Base-by-base conservation (phyloP, 1,140 invertebrate genomes). In the Philotrypesis tridentata region DNA sequence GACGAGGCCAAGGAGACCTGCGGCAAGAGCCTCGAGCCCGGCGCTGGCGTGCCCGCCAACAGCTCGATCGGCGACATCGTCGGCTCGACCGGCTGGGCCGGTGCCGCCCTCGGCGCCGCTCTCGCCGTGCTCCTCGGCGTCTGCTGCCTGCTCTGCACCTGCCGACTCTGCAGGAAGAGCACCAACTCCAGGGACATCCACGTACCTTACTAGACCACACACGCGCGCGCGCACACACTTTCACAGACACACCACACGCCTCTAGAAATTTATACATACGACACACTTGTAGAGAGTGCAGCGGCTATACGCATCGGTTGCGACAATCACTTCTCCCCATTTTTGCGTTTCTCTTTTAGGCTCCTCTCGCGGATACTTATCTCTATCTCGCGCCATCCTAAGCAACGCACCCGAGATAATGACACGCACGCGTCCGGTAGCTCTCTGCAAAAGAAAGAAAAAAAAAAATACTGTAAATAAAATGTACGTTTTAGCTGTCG, bases 141-240 rank as follows among this genome's bases (percentile, higher is more conserved):
- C 0, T 85, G 86, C 8, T 92, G 91, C 65, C 84, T 93, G 12
- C 80, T 92, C 21, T 84, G 91, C 6, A 86, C 92, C 43, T 93
- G 93, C 82, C 90, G 92, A 23, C 83, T 92, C 48, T 93, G 93
- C 80, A 89, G 90, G 76, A 83, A 83, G 40, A 87, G 90, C 71
- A 89, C 91, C 71, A 86, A 87, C 29, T 88, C 89, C 25, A 88
- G 91, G 75, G 90, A 92, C 79, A 91, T 92, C 83, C 90, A 92
- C 76, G 91, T 92, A 85, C 89, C 92, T 61, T 92, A 92, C 80
- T 92, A 88, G 76, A 73, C 48, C 48, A 2, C 17, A n/a, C n/a
- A 55, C 48, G n/a, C n/a, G n/a, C n/a, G n/a, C n/a, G n/a, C n/a
- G n/a, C n/a, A n/a, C n/a, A n/a, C n/a, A n/a, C n/a, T n/a, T n/a